Conservation (phyloP, 2,113 vertebrate species). For the Tamias sibiricus region DNA sequence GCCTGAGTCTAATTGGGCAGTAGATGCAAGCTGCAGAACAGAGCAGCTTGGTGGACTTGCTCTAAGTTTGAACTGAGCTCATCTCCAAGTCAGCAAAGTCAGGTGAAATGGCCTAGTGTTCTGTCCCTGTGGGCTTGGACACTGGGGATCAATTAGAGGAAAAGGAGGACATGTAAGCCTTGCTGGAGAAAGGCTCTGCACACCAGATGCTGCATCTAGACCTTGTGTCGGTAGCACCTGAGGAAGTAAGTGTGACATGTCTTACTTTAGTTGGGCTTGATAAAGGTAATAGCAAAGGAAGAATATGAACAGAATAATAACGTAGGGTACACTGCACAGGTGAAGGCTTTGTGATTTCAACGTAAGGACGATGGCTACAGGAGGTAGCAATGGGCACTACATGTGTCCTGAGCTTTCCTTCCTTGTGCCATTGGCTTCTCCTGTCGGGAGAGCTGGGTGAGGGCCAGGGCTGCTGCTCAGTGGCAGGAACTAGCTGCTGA, state of each 20-base stretch:
- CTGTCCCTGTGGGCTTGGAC: not conserved
- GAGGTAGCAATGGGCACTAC: too few species aligned
- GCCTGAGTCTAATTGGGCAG: not conserved
- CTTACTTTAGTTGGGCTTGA: too few species aligned
- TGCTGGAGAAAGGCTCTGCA: not conserved
- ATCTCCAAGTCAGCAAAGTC: not conserved
- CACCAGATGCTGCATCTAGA: not conserved
- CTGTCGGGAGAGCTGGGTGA: too few species aligned
- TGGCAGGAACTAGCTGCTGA: too few species aligned
- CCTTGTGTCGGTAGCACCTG: not conserved
- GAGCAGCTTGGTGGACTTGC: not conserved
- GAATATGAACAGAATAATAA: too few species aligned
- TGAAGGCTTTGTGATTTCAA: too few species aligned
- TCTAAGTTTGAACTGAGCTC: not conserved
- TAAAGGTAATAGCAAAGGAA: too few species aligned
- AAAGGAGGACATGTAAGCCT: not conserved
- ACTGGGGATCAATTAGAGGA: conserved; percentile 24
- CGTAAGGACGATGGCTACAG: too few species aligned
- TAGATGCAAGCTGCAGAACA: not conserved
- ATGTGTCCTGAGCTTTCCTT: too few species aligned
- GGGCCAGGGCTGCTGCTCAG: too few species aligned
- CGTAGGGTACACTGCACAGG: too few species aligned
- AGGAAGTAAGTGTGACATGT: not conserved
- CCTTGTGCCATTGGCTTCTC: too few species aligned
- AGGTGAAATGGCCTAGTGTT: not conserved